A percentile compares a stretch with the other conserved stretches of the same genome.
Conservation (phyloP, 2,797 vertebrate genomes). For the Selene dorsalis region DNA sequence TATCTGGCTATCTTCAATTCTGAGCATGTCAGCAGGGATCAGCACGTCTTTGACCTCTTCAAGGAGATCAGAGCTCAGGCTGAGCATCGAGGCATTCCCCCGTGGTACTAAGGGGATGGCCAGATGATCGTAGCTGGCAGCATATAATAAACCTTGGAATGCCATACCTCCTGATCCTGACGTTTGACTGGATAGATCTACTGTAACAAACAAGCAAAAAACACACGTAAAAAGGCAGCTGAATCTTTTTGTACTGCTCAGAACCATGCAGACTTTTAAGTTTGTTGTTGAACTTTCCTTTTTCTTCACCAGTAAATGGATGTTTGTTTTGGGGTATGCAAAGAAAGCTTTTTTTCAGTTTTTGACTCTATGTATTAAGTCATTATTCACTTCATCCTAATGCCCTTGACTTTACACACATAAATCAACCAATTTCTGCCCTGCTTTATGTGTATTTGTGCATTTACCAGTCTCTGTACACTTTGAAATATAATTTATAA, state of each 20-base stretch:
- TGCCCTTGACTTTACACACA: neutral
- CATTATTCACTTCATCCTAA: neutral
- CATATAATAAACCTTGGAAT: slow-evolving; percentile 73
- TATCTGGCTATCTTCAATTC: slow-evolving; percentile 86
- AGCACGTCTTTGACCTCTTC: slow-evolving; percentile 96
- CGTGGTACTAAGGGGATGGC: slow-evolving; percentile 84
- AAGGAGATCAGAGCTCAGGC: slow-evolving; percentile 86
- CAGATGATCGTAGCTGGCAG: slow-evolving; percentile 79
- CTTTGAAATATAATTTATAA: neutral
- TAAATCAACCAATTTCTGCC: neutral
- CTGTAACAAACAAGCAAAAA: slow-evolving; percentile 17
- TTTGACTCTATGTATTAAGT: neutral
- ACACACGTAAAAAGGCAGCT: slow-evolving; percentile 4
- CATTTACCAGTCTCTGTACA: neutral
- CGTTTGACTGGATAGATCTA: slow-evolving; percentile 67
- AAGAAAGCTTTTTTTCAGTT: too few relatives aligned
- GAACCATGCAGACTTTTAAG: neutral
- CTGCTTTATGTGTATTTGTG: neutral
- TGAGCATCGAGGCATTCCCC: slow-evolving; percentile 83
- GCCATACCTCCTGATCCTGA: slow-evolving; percentile 64
- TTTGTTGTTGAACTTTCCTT: neutral
- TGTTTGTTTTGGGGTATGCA: neutral
- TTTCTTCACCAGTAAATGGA: neutral
- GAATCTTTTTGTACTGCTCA: neutral
- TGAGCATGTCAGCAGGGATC: slow-evolving; percentile 88